Percentiles rank a stretch among this genome's conserved stretches.
Evolutionary conservation across 2,888 invertebrate genomes (phyloP).

Genomic region (Thera britannica): DNA sequence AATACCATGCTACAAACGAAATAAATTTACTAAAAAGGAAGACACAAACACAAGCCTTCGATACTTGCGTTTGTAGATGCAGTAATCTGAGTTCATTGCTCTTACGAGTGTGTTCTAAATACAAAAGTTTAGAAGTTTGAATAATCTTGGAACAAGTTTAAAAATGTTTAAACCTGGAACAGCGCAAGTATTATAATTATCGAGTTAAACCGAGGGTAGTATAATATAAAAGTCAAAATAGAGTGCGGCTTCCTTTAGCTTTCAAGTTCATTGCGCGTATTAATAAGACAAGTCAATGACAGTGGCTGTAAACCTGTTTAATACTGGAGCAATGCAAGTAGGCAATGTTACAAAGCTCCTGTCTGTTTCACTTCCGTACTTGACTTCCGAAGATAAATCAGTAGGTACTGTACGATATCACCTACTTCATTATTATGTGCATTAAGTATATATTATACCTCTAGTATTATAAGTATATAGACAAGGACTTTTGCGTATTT

Average conservation of each 20-base stretch:
- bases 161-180: not conserved
- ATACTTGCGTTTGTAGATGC: too few relatives aligned
- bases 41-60: too few relatives aligned
- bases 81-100: too few relatives aligned
- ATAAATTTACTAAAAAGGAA: too few relatives aligned
- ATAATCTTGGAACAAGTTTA: not conserved
- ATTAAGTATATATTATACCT: too few relatives aligned
- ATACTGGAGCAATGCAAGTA: constrained; percentile 43
- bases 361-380: constrained; percentile 57
- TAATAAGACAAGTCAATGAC: constrained; percentile 56
- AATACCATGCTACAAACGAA: too few relatives aligned
- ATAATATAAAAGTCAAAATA: constrained; percentile 6
- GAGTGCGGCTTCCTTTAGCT: constrained; percentile 25
- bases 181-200: not conserved
- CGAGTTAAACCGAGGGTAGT: not conserved
- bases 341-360: constrained; percentile 45
- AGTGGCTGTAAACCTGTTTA: constrained; percentile 53
- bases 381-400: constrained; percentile 62
- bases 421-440: too few relatives aligned
- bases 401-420: constrained; percentile 20
- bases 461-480: too few relatives aligned
- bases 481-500: too few relatives aligned
- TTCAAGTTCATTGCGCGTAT: constrained; percentile 54
- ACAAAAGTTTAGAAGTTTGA: too few relatives aligned
- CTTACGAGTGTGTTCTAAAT: too few relatives aligned